These are phyloP conservation scores for Sphaeramia orbicularis DNA, from an alignment of 2,797 vertebrate genomes.

Conservation along the genomic window DNA sequence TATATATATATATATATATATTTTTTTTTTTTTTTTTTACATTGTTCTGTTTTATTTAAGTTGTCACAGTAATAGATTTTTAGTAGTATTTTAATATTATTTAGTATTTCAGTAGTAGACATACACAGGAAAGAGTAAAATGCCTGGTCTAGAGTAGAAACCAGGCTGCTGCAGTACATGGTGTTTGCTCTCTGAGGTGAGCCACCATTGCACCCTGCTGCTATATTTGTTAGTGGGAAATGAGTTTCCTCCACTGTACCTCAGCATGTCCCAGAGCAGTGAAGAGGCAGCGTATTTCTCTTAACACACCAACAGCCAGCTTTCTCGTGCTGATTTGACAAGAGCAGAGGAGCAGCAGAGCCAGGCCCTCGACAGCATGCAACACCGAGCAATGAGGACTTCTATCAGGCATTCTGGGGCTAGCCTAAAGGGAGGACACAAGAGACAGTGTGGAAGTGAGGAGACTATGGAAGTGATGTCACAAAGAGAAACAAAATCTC, in stretches of 20 bases:
- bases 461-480: too few relatives aligned
- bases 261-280: constrained; percentile 94
- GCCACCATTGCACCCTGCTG: background rate
- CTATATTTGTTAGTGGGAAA: constrained; percentile 5
- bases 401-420: constrained; percentile 90
- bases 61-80: too few relatives aligned
- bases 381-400: constrained; percentile 94
- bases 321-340: constrained; percentile 97
- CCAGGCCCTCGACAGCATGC: constrained; percentile 96
- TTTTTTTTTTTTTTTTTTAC: too few relatives aligned
- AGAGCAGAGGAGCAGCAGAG: constrained; percentile 95
- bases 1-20: too few relatives aligned
- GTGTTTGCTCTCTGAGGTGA: too few relatives aligned
- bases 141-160: too few relatives aligned
- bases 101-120: too few relatives aligned
- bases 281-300: constrained; percentile 96
- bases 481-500: too few relatives aligned
- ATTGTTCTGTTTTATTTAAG: too few relatives aligned
- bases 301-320: constrained; percentile 93
- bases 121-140: too few relatives aligned
- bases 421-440: constrained; percentile 77
- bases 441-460: background rate
- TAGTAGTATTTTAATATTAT: too few relatives aligned
- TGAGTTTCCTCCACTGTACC: constrained; percentile 77
- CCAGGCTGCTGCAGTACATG: too few relatives aligned